Base-by-base conservation (phyloP, 2,797 vertebrate genomes). In the Acanthornis magna region DNA sequence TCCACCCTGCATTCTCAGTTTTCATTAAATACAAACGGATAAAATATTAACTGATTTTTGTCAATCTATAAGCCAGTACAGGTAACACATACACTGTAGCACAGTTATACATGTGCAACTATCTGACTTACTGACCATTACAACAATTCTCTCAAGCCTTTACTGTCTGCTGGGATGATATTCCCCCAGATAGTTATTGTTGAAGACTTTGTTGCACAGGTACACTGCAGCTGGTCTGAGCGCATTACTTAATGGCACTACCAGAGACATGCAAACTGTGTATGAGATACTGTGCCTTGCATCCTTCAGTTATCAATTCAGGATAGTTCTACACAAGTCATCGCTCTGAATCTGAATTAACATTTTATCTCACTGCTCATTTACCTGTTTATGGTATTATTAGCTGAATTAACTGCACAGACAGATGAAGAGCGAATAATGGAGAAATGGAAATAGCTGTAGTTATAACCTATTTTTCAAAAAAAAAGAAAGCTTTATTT, bases 21-120 rank as follows among this genome's bases (percentile, higher is more conserved):
- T 91, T 95, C 83, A 91, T 93, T 91, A 94, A 91, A 93, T 60
- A 71, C 45, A 81, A 91, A 67, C 62, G 63, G 88, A 90, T 94
- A 92, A 91, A 89, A 77, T 85, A 91, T 91, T 88, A 89, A 91
- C 83, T 87, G 48, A 89, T 93, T 76, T 82, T 32, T 91, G 50
- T 67, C 91, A 83, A 77, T 65, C 72, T 89, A 58, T 85, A 67
- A 70, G 77, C 79, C 77, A 83, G 53, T 77, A 25, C 85, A 84
- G 80, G 50, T 74, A 79, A 89, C 60, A 84, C 22, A 51, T 7
- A 55, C 32, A n/a, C 40, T 72, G 32, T 42, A 92, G 73, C 45
- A 67, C 15, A 57, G 29, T 29, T 36, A 61, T 26, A 91, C 14
- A 43, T 4, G 6, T 73, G 43, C 32, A 67, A 50, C 54, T 78